Evolutionary conservation across 2,113 vertebrate genomes (phyloP).

Genomic region (Formicarius rufipectus): DNA sequence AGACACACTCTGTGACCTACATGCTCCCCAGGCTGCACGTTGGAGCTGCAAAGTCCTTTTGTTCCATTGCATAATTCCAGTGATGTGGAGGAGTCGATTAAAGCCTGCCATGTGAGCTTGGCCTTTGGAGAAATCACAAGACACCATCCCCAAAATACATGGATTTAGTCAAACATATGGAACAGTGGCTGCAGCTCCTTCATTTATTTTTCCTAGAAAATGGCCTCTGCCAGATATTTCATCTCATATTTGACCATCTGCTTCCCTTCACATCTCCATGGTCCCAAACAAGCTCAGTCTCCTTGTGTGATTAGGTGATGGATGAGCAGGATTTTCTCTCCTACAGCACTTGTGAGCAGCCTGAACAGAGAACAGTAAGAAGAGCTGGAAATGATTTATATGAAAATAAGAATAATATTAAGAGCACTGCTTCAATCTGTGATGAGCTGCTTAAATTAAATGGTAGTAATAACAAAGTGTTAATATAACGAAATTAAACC

Average conservation of each 20-base stretch:
- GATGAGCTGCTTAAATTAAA: constrained; percentile 38
- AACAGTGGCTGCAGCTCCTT: neutral
- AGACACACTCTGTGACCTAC: neutral
- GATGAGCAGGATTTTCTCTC: neutral
- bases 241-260: neutral
- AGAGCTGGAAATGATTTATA: neutral
- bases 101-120: constrained; percentile 1
- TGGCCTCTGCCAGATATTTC: neutral
- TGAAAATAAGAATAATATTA: neutral
- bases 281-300: neutral
- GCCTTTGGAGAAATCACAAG: neutral
- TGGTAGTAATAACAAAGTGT: neutral
- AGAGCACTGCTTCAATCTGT: neutral
- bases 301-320: neutral
- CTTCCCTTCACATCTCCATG: neutral
- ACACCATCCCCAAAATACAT: neutral
- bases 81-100: neutral
- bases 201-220: neutral
- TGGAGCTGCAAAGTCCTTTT: neutral
- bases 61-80: neutral
- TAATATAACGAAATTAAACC: constrained; percentile 17
- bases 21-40: neutral
- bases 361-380: neutral
- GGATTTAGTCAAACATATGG: neutral
- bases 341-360: neutral